Evolutionary conservation across 2,113 vertebrate genomes (phyloP), one percentile per base, ranked within the genome.

Genomic region (Mellivora capensis): DNA sequence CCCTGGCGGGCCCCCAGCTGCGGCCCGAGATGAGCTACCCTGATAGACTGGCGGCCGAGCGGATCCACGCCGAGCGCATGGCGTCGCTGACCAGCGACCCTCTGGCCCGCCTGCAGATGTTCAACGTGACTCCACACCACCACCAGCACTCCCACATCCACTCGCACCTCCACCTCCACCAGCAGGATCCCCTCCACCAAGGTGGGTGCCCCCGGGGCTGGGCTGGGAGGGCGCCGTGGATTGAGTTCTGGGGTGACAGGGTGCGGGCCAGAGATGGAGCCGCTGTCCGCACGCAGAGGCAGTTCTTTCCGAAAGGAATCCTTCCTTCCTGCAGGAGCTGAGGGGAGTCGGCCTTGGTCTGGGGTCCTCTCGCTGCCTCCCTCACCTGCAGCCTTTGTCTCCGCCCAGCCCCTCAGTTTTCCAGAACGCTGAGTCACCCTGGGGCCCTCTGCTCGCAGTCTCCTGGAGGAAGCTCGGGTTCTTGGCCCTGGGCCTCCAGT

Each of bases 121-220:
- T 99, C 99, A 99, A 99, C 17, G 99, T 99, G 90, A 99, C 99
- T 1, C 99, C 99, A 0, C 99, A 99, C 97, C 99, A 99, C 90
- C 99, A 99, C 99, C 99, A 99, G 98, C 99, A 99, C 98, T 99
- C 99, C 0, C 99, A 99, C 98, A 99, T 99, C 98, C 99, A 99
- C 99, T 99, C 99, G 0, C 99, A 99, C 98, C 99, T 99, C 18
- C 99, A 99, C 98, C 99, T 99, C 59, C 99, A 99, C 98, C 99
- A 99, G 99, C 99, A 99, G 98, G 99, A 99, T 90, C 99, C 99
- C 7, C 98, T 99, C 47, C 99, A 99, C 98, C 99, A 99, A 99
- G 99, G 99, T 99, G 98, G 99, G 99, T 72, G 13, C 29, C 0
- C 23, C 0, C 11, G 3, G 5, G 0, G 0, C 0, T 2, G 3